A percentile compares a stretch with the other conserved stretches of the same genome.
phyloP scores from a whole-genome alignment of 2,888 invertebrate genomes.

The Mesochorus sp. region DNA sequence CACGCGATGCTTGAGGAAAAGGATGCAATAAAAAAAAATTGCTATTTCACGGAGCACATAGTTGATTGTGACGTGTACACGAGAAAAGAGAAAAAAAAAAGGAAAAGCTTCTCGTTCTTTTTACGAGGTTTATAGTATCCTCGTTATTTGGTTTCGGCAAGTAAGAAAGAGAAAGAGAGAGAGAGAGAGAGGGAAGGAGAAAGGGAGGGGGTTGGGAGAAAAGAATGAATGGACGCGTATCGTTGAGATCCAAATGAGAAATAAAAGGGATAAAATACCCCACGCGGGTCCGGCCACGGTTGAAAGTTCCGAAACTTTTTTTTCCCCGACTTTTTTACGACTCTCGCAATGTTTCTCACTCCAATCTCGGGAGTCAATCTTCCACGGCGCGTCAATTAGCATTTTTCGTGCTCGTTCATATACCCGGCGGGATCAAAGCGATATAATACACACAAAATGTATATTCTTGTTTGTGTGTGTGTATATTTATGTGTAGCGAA shows the following conservation, averaged over 20 bases:
- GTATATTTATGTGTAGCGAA: conserved; percentile 5
- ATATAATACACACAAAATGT: background rate
- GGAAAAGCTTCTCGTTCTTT: conserved; percentile 4
- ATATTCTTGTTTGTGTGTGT: background rate
- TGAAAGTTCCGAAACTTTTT: conserved; percentile 39
- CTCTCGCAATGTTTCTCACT: conserved; percentile 47
- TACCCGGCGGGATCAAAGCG: conserved; percentile 41
- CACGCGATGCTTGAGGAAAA: conserved; percentile 9
- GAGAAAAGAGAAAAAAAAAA: background rate
- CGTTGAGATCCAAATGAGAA: conserved; percentile 42
- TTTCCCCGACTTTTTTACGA: conserved; percentile 48
- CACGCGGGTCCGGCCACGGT: background rate
- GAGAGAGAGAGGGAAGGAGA: background rate
- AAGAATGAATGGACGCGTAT: conserved; percentile 52
- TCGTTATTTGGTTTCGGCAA: conserved; percentile 13
- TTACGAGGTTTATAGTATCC: conserved; percentile 41
- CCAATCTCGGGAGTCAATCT: conserved; percentile 50
- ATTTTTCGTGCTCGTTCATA: conserved; percentile 55
- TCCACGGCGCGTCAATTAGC: conserved; percentile 51
- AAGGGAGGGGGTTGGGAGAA: background rate
- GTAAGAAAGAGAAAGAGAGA: background rate
- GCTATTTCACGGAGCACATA: background rate
- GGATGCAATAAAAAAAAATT: background rate
- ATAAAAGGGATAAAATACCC: conserved; percentile 42
- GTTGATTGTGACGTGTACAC: background rate